Conservation (phyloP, 2,797 vertebrate genomes). For the Crax fasciolata region DNA sequence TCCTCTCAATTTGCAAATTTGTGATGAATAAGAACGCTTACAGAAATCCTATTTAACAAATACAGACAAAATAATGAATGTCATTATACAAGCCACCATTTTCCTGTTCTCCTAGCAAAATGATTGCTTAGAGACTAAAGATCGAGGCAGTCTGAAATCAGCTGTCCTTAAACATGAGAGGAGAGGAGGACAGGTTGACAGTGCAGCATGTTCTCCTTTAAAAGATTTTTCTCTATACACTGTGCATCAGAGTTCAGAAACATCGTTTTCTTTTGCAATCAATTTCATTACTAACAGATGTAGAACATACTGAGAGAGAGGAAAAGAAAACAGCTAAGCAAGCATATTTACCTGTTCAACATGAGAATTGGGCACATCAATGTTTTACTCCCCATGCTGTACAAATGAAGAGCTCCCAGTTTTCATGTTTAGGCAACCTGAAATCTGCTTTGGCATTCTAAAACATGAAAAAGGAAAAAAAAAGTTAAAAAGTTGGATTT, state of each 20-base stretch:
- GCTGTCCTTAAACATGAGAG: neutral
- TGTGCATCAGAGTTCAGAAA: neutral
- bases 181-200: neutral
- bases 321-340: neutral
- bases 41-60: neutral
- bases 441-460: neutral
- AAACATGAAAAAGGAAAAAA: neutral
- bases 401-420: neutral
- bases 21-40: neutral
- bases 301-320: neutral
- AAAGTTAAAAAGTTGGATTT: neutral
- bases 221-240: neutral
- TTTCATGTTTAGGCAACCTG: neutral
- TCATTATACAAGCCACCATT: neutral
- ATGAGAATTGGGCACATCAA: neutral
- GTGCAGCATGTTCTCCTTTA: neutral
- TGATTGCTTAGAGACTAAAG: neutral
- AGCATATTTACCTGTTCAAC: neutral
- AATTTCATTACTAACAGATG: neutral
- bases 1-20: constrained; percentile 15
- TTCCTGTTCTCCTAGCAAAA: neutral
- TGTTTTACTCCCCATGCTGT: neutral
- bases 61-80: neutral
- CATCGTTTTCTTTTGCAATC: neutral
- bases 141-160: constrained; percentile 4